phyloP scores from a whole-genome alignment of 2,888 invertebrate genomes.

The Protophormia terraenovae region DNA sequence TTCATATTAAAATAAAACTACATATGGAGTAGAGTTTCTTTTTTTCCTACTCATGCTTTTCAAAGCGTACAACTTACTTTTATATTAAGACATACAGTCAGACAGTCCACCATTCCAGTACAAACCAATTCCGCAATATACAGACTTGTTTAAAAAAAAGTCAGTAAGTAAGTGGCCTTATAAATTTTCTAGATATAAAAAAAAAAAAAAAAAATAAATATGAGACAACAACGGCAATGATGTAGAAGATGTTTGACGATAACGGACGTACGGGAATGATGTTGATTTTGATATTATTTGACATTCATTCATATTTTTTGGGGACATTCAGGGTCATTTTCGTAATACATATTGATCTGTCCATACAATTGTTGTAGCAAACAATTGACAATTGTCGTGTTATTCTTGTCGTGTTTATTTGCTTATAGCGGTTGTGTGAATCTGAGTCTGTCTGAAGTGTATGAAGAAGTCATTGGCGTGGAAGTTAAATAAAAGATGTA shows the following conservation, averaged over 20 bases:
- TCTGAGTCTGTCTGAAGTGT: background rate
- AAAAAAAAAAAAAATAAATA: too few relatives aligned
- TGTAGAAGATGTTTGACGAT: conserved; percentile 16
- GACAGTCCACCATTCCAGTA: background rate
- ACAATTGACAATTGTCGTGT: conserved; percentile 16
- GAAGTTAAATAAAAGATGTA: conserved; percentile 59
- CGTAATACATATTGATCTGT: conserved; percentile 75
- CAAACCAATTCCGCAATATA: background rate
- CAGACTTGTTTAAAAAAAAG: background rate
- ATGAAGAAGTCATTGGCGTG: conserved; percentile 47
- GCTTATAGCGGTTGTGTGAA: background rate
- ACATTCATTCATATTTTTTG: conserved; percentile 64
- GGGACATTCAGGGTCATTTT: conserved; percentile 75
- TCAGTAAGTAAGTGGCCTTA: conserved; percentile 34
- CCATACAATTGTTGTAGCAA: background rate
- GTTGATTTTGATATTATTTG: conserved; percentile 65
- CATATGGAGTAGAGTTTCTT: conserved; percentile 4
- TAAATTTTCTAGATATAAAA: background rate
- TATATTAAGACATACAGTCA: background rate
- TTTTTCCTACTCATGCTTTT: background rate
- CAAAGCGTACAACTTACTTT: too few relatives aligned
- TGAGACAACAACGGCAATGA: background rate
- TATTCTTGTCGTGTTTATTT: too few relatives aligned
- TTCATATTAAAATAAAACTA: conserved; percentile 33
- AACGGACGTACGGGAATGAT: conserved; percentile 17